Conservation (phyloP, 2,888 invertebrate species). For the Digitonthophagus gazella region DNA sequence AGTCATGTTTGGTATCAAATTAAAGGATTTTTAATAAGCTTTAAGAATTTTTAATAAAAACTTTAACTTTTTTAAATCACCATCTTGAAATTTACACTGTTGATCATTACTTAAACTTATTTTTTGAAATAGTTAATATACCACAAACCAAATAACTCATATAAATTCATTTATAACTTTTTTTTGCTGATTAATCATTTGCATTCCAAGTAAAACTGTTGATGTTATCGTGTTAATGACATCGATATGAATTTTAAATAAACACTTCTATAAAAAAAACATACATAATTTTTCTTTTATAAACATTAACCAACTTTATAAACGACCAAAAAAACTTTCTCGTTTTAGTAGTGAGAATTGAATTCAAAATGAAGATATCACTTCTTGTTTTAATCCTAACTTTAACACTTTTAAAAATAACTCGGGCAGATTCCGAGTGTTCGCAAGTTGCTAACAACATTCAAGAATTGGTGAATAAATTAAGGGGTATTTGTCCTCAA, state of each 20-base stretch:
- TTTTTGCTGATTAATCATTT: background rate
- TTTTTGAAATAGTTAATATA: background rate
- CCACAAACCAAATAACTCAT: too few relatives aligned
- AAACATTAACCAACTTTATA: background rate
- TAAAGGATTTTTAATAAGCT: too few relatives aligned
- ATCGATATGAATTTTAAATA: background rate
- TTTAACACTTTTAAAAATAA: background rate
- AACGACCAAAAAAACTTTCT: too few relatives aligned
- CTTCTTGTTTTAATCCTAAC: background rate
- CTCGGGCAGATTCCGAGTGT: background rate
- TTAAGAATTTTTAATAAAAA: too few relatives aligned
- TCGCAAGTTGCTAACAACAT: background rate
- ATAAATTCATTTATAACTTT: background rate
- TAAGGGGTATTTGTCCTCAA: background rate
- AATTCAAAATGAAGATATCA: background rate
- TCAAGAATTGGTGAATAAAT: background rate
- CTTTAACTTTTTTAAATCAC: too few relatives aligned
- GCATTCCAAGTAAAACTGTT: background rate
- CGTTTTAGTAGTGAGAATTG: too few relatives aligned
- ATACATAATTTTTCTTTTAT: background rate
- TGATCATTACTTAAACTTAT: slow-evolving; percentile 7
- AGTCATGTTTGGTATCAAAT: too few relatives aligned
- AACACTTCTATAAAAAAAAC: too few relatives aligned
- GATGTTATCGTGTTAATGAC: background rate
- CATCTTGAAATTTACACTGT: background rate